A percentile compares a stretch with the other conserved stretches of the same genome.
These are phyloP conservation scores for Caenorhabditis sinica DNA, from an alignment of 2,888 invertebrate genomes.

Conservation along the genomic window DNA sequence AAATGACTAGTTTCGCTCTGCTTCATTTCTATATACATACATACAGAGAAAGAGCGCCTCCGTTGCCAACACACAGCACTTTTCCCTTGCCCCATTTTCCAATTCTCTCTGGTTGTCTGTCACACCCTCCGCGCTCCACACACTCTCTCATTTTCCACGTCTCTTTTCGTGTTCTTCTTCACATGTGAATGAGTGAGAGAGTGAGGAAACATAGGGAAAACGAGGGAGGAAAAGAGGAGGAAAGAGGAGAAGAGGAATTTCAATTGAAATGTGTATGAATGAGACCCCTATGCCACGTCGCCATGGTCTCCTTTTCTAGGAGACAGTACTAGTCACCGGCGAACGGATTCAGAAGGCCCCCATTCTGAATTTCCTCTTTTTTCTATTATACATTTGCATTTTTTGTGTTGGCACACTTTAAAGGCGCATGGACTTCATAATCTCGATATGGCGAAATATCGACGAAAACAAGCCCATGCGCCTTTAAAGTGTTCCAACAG, in stretches of 20 bases:
- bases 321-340: too few species aligned
- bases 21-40: neutral
- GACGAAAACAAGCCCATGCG: too few species aligned
- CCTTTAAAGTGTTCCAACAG: too few species aligned
- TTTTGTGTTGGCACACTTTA: too few species aligned
- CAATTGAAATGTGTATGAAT: constrained; percentile 27
- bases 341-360: too few species aligned
- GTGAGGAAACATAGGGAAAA: neutral
- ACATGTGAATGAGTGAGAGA: constrained; percentile 9
- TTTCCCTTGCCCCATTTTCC: too few species aligned
- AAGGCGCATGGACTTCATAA: too few species aligned
- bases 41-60: too few species aligned
- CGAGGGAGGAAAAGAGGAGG: neutral
- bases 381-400: too few species aligned
- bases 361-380: too few species aligned
- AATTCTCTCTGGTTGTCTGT: constrained; percentile 3
- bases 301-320: neutral
- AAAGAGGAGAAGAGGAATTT: constrained; percentile 11
- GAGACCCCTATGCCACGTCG: constrained; percentile 17
- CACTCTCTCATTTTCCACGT: constrained; percentile 51
- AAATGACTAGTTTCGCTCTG: constrained; percentile 31
- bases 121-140: constrained; percentile 48
- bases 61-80: constrained; percentile 20
- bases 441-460: too few species aligned
- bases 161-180: constrained; percentile 22